Base-by-base conservation (phyloP, 2,797 vertebrate genomes). In the Graptemys geographica region DNA sequence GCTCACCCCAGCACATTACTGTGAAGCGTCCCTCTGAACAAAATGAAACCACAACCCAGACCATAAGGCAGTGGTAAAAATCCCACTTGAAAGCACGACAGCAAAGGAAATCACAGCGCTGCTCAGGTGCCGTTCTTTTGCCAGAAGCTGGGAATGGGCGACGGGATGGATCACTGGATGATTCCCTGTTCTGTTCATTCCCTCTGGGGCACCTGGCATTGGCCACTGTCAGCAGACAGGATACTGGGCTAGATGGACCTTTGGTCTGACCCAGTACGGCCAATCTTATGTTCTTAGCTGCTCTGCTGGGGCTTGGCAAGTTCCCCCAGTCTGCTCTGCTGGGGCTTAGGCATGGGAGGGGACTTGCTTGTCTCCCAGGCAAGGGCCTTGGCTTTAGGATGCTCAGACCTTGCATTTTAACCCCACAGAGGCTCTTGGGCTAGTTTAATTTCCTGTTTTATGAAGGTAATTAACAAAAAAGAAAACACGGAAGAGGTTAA, bases 21-120 rank as follows among this genome's bases (percentile, higher is more conserved):
- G 53, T 37, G 27, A 28, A 41, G 51, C 2, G 0, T 80, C 1
- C 2, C 23, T 56, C 57, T 85, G 57, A 57, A 13, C 41, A 51
- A 83, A 52, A 47, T 31, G 7, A 84, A 95, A 84, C 92, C 87
- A 62, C 92, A 83, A 19, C n/a, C 44, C 37, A 84, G 57, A 49
- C 11, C 13, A 13, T 33, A 56, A 80, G 81, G 47, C 55, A 19
- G 80, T 0, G 18, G 37, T 72, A n/a, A 82, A 90, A 86, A 49
- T 78, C 74, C 44, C 6, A 0, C 74, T 47, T 0, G 0, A 27
- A 78, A 11, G 44, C 1, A 0, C 0, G 0, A 41, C 31, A 72
- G 15, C 1, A 4, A 81, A 86, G 80, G 47, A 49, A 3, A 3
- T 81, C 31, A 33, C 0, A 1, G 74, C 11, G 6, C 23, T 27